Base-by-base conservation (phyloP, 1,140 invertebrate species). In the Neodiprion virginianus region DNA sequence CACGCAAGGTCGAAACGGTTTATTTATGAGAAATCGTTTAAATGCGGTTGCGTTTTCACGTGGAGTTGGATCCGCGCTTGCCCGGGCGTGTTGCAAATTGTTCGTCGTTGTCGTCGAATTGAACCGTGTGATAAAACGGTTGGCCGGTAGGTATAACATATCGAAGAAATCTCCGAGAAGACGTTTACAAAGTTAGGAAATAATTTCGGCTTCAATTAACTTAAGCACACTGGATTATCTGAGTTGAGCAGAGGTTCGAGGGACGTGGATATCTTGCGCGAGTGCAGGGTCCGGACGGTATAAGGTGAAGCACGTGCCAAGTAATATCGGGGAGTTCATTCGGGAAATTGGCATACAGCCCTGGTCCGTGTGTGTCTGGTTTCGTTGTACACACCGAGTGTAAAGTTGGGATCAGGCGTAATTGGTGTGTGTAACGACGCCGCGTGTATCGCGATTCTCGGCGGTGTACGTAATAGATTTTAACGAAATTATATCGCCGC, bases 401-500 rank as follows among this genome's bases (percentile, higher is more conserved):
- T 17, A 8, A 61, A 61, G 11, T 61, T 14, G 8, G 11, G 53
- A 61, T 61, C 53, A 61, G 53, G 11, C 28, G 1, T 40, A 14
- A 61, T 12, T 61, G 53, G 53, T 61, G 53, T 61, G 53, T 61
- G 8, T 17, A 61, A 61, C 53, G 53, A 61, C n/a, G 14, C 53
- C n/a, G 11, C 53, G 11, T 12, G 11, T 61, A 61, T 61, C 53
- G 11, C n/a, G 53, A 12, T 17, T 4, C 53, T 61, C 53, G 5
- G 53, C 8, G 53, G 53, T 61, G 53, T 61, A 61, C 53, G 53
- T 61, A 61, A 61, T 61, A 61, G 53, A 61, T 61, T 61, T 61
- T 61, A 61, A 61, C 53, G 53, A 61, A 61, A 61, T 61, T 61
- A 61, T 17, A 61, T 61, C 53, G n/a, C 53, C 53, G 53, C 53